These are phyloP conservation scores for Temnothorax curvispinosus DNA, from an alignment of 1,140 invertebrate species.

Conservation along the genomic window DNA sequence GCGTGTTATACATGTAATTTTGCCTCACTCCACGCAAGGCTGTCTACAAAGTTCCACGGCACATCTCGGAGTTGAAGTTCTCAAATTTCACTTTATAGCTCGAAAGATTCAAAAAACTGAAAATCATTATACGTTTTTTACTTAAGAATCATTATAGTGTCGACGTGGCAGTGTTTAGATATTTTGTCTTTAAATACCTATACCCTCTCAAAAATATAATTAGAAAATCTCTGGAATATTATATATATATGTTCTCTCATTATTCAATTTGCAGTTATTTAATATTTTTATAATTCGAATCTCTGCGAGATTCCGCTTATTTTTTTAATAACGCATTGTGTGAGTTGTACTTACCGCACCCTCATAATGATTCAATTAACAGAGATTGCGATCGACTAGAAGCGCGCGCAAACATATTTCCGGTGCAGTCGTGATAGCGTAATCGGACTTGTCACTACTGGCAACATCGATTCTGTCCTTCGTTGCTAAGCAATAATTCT, in stretches of 20 bases:
- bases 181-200: background rate
- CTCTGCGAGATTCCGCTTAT: background rate
- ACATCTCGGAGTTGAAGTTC: background rate
- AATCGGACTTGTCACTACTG: slow-evolving; percentile 61
- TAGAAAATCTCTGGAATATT: no score
- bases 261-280: background rate
- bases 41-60: background rate
- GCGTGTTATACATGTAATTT: background rate
- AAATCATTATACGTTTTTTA: background rate
- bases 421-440: slow-evolving; percentile 34
- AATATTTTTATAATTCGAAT: background rate
- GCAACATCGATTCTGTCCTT: slow-evolving; percentile 63
- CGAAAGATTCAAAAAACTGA: background rate
- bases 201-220: background rate
- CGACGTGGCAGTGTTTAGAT: no score
- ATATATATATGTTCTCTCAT: no score
- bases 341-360: background rate
- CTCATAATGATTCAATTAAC: slow-evolving; percentile 52
- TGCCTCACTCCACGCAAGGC: background rate
- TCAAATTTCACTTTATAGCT: background rate
- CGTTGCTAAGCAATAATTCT: slow-evolving; percentile 63
- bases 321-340: background rate
- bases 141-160: background rate
- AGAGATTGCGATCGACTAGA: slow-evolving; percentile 48
- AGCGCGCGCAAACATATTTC: slow-evolving; percentile 57